These are phyloP conservation scores for Poecilia latipinna DNA, from an alignment of 2,113 vertebrate genomes.

Conservation along the genomic window DNA sequence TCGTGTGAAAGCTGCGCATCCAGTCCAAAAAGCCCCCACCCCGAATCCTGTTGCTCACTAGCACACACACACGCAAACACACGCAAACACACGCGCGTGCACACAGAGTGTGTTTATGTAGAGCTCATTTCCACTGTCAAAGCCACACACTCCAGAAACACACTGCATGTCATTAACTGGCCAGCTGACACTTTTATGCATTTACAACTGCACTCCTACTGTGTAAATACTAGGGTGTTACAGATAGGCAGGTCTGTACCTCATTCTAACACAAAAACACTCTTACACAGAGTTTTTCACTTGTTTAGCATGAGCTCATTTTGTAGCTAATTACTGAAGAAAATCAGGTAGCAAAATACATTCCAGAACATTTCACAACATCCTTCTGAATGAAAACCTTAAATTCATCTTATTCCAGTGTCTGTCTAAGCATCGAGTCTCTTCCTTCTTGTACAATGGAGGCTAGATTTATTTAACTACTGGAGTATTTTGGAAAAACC, in stretches of 20 bases:
- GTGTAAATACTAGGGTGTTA: slow-evolving; percentile 50
- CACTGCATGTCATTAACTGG: slow-evolving; percentile 50
- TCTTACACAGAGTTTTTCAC: not conserved
- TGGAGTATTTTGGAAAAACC: slow-evolving; percentile 32
- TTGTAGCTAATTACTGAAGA: not conserved
- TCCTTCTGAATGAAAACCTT: not conserved
- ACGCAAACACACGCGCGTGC: not conserved
- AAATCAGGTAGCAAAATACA: not conserved
- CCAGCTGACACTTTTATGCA: slow-evolving; percentile 68
- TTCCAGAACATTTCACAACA: slow-evolving; percentile 18
- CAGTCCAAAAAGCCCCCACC: not conserved
- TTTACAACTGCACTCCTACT: slow-evolving; percentile 65
- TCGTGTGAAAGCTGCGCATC: slow-evolving; percentile 39
- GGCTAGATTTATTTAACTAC: slow-evolving; percentile 42
- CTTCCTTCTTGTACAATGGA: slow-evolving; percentile 27
- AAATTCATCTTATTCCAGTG: not conserved
- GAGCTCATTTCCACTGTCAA: slow-evolving; percentile 67
- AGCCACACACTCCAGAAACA: slow-evolving; percentile 37
- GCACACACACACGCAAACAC: not conserved
- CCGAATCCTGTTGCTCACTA: not conserved
- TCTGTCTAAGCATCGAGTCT: slow-evolving; percentile 22
- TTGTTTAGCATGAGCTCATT: not conserved
- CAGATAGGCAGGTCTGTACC: slow-evolving; percentile 25
- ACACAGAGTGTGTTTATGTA: slow-evolving; percentile 50
- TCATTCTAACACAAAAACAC: slow-evolving; percentile 4